Evolutionary conservation across 2,888 invertebrate genomes (phyloP), one percentile per base, ranked within the genome.

Genomic region (Arenicola marina): DNA sequence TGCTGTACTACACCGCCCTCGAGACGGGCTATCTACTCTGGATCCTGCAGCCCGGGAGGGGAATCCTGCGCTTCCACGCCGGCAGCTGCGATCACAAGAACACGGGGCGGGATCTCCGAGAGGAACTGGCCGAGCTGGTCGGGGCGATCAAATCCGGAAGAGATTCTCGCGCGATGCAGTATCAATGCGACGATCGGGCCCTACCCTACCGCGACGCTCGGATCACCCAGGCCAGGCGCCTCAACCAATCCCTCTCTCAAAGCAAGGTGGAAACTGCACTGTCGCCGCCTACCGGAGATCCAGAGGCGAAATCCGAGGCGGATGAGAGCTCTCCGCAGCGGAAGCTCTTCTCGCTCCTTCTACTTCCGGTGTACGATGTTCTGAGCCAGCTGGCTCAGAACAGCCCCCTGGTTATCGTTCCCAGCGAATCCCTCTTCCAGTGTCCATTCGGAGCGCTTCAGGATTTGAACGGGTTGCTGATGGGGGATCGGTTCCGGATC

Each of bases 1-100:
- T 81, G 3, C 51, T 80, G 31, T 80, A 76, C 64, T 81, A 78
- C 69, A 76, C 77, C 1, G 56, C 80, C 29, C 61, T 79, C n/a
- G 71, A 73, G 4, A 64, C 70, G 28, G 46, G 68, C n/a, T 56
- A 79, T 38, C 63, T 79, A 29, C 59, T 79, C 4, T 81, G 81
- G 79, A 74, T 80, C 24, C 64, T 81, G 7, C 72, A 74, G 55
- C 81, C 81, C n/a, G 76, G 71, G 3, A 64, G 66, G 7, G 80
- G 68, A 11, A n/a, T 65, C 1, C 58, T 54, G 4, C 53, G 63
- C 3, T 67, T 67, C 45, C 60, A 61, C 51, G 11, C 24, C 28
- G 34, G 51, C 29, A 62, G 51, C 31, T n/a, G 4, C 1, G 11
- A 18, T 7, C 21, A 24, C 11, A 3, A n/a, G 1, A n/a, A 11